Conservation (phyloP, 2,113 vertebrate species). For the Elephas maximus region DNA sequence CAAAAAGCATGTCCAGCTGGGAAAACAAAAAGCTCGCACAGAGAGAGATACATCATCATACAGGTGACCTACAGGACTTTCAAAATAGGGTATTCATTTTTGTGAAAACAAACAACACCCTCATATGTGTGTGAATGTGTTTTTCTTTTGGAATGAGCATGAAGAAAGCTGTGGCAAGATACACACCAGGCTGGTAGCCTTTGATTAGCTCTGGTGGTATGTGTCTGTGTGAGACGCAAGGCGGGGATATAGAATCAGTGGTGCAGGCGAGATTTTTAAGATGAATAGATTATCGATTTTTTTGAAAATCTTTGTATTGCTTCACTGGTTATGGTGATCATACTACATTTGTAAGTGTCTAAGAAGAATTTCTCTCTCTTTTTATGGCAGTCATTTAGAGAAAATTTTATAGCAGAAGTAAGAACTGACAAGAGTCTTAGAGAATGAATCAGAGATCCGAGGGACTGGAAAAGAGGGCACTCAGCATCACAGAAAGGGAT, state of each 20-base stretch:
- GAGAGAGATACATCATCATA: background rate
- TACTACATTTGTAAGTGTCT: background rate
- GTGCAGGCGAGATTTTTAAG: background rate
- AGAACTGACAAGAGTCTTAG: background rate
- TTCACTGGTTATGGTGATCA: background rate
- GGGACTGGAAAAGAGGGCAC: background rate
- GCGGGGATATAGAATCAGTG: background rate
- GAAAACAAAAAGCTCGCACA: background rate
- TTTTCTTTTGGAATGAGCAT: background rate
- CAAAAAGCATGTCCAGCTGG: background rate
- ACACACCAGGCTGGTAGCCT: background rate
- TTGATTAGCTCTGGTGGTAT: background rate
- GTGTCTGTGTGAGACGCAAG: fast-evolving
- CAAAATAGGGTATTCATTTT: background rate
- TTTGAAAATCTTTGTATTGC: background rate
- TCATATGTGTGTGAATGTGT: background rate
- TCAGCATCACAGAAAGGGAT: background rate
- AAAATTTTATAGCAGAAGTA: background rate
- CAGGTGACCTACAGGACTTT: background rate
- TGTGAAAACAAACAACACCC: background rate
- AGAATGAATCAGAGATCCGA: background rate
- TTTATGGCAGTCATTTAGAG: background rate
- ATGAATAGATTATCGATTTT: background rate
- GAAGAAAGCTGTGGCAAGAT: background rate
- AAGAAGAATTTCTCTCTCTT: background rate